A percentile compares a stretch with the other conserved stretches of the same genome.
Evolutionary conservation across 2,113 vertebrate species (phyloP).

Genomic region (Brevimyrus niger): DNA sequence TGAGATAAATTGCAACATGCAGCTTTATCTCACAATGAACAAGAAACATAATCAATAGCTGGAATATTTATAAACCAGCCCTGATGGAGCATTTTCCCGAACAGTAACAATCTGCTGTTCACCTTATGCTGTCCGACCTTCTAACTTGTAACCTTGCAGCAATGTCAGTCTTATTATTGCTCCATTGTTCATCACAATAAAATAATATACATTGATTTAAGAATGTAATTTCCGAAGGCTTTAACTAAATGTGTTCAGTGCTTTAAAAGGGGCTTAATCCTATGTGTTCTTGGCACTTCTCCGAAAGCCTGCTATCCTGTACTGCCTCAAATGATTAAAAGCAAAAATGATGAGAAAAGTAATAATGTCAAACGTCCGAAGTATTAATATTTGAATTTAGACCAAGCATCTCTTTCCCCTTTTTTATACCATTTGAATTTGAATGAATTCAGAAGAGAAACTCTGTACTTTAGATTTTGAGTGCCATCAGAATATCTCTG

Average conservation of each 20-base stretch:
- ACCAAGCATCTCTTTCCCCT: background rate
- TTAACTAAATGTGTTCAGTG: background rate
- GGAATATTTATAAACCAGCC: background rate
- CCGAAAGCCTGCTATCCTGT: background rate
- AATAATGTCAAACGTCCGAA: background rate
- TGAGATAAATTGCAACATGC: background rate
- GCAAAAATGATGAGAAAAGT: background rate
- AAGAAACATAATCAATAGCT: background rate
- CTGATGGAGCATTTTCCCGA: background rate
- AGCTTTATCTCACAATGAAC: background rate
- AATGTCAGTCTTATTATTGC: background rate
- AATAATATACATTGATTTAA: background rate
- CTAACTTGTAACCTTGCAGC: background rate
- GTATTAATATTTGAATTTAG: background rate
- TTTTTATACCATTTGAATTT: background rate
- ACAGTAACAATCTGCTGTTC: background rate
- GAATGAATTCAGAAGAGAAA: background rate
- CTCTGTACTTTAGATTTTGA: background rate
- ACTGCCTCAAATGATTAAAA: background rate
- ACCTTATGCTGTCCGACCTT: background rate
- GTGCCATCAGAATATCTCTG: background rate
- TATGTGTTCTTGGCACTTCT: too few relatives aligned
- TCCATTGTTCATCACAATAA: background rate
- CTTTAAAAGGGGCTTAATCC: background rate
- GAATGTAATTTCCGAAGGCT: background rate